These are phyloP conservation scores for Epinotia bilunana DNA, from an alignment of 2,888 invertebrate species.

Conservation along the genomic window DNA sequence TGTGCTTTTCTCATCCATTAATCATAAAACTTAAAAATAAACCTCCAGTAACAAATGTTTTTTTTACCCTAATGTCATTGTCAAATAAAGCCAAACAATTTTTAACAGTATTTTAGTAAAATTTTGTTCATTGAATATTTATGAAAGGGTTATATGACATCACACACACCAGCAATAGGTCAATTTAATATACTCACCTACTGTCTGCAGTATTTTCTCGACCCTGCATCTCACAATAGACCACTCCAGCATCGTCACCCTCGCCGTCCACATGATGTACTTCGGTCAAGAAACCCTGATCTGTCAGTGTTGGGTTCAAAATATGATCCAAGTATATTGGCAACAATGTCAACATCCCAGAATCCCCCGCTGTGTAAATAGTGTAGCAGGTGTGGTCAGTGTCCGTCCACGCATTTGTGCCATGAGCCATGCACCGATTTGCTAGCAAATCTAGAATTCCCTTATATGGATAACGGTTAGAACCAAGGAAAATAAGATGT, in stretches of 20 bases:
- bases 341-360: conserved; percentile 94
- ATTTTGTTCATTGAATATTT: no score
- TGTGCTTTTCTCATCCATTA: no score
- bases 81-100: no score
- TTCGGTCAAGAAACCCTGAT: conserved; percentile 93
- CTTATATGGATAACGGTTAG: conserved; percentile 94
- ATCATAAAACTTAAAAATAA: no score
- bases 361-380: conserved; percentile 91
- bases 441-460: conserved; percentile 95
- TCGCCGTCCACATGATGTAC: conserved; percentile 96
- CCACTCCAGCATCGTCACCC: conserved; percentile 96
- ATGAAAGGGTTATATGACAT: no score
- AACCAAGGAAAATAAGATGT: conserved; percentile 95
- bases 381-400: conserved; percentile 96
- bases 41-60: no score
- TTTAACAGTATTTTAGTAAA: no score
- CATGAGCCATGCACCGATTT: conserved; percentile 94
- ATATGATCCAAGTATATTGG: conserved; percentile 97
- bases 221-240: conserved; percentile 98
- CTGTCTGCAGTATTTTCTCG: conserved; percentile 92
- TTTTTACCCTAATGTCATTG: no score
- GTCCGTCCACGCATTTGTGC: conserved; percentile 96
- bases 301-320: conserved; percentile 91
- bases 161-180: no score
- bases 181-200: conserved; percentile 60